Evolutionary conservation across 2,888 invertebrate species (phyloP).

Genomic region (Hypercompe scribonia): DNA sequence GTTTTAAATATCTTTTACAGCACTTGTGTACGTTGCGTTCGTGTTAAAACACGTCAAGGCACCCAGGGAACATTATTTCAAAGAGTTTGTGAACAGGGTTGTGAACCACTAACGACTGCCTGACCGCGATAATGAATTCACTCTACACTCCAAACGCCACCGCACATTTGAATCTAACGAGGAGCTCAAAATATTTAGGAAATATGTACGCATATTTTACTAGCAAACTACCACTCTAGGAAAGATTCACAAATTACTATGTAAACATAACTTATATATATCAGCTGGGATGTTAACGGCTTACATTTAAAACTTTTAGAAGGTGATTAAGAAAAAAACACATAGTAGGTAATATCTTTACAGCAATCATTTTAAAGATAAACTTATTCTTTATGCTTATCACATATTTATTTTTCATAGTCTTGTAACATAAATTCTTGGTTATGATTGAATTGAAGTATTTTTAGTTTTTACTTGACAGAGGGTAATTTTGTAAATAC

Average conservation of each 20-base stretch:
- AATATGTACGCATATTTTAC: conserved; percentile 50
- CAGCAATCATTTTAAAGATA: neutral
- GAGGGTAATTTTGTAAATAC: too few relatives aligned
- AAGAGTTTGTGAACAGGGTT: conserved; percentile 78
- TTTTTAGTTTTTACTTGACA: too few relatives aligned
- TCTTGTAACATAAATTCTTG: too few relatives aligned
- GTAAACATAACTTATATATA: conserved; percentile 23
- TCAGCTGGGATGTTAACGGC: neutral
- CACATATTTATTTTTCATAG: neutral
- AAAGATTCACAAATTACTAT: conserved; percentile 41
- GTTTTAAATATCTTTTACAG: conserved; percentile 58
- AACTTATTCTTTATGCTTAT: neutral
- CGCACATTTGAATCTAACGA: conserved; percentile 68
- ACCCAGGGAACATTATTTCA: conserved; percentile 78
- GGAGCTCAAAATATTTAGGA: conserved; percentile 57
- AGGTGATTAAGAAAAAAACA: neutral
- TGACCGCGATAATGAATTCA: conserved; percentile 81
- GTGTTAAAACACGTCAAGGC: conserved; percentile 57
- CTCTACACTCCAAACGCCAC: conserved; percentile 71
- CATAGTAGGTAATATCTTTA: neutral
- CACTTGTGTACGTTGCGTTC: conserved; percentile 49
- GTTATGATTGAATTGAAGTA: too few relatives aligned
- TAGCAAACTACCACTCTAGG: conserved; percentile 32
- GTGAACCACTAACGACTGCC: conserved; percentile 82
- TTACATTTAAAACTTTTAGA: conserved; percentile 1